Base-by-base conservation (phyloP, 1,140 invertebrate species). In the Yoshiicerus persimilis region DNA sequence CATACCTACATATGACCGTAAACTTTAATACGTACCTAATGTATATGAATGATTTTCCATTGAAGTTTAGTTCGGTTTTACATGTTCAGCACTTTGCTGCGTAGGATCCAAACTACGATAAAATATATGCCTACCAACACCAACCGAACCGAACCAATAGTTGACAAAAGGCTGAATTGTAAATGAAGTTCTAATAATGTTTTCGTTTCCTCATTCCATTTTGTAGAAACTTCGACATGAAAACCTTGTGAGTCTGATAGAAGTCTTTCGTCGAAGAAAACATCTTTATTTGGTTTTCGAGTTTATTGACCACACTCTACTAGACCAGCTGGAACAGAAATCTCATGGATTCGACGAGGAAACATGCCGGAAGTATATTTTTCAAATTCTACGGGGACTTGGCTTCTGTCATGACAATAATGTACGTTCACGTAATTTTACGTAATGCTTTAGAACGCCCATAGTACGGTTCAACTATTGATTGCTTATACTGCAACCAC, bases 261-360 rank as follows among this genome's bases (percentile, higher is more conserved):
- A 98, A 92, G 96, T 97, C 64, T 98, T 98, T 92, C 94, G 96
- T 27, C 93, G 96, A 56, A 95, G 95, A 92, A 95, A 96, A 91
- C 94, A 96, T 32, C 96, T 97, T 90, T 97, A 97, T 92, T 93
- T 98, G 16, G 97, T 98, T 0, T 98, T 98, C 92, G 97, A 98
- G 91, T 98, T 96, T 92, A 93, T 97, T 89, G 96, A 97, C 92
- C 96, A 97, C 91, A 98, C 96, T 0, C 94, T 98, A 20, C 93
- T 98, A 32, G 96, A 97, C 91, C 96, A 97, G 93, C 92, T 98
- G 90, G 96, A 97, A 91, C 93, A 94, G 39, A 92, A 94, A 23
- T 93, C 93, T 10, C 94, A 94, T 32, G 96, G 96, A 2, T 93
- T 98, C 5, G 96, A 96, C 0, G 95, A 95, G 90, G 94, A 96